These are phyloP conservation scores for Gopherus flavomarginatus DNA, from an alignment of 2,113 vertebrate genomes.

Conservation along the genomic window DNA sequence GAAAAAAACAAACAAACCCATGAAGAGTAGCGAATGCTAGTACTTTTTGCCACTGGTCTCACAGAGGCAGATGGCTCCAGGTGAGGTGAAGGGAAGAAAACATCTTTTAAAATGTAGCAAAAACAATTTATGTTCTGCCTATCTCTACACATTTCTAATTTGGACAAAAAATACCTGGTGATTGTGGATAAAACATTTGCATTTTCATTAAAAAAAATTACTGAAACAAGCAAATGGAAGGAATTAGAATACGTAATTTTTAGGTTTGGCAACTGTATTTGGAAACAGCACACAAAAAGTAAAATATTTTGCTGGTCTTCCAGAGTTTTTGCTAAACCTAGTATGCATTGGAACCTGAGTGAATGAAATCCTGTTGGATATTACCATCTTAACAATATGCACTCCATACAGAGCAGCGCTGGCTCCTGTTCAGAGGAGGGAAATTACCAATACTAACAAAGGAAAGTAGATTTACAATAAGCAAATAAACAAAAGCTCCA, in stretches of 20 bases:
- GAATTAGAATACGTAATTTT: conserved; percentile 27
- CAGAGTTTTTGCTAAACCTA: conserved; percentile 74
- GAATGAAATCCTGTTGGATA: conserved; percentile 71
- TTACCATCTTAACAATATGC: conserved; percentile 75
- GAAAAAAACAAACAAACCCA: background rate
- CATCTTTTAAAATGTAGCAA: conserved; percentile 61
- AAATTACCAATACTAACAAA: conserved; percentile 77
- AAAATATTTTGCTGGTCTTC: conserved; percentile 57
- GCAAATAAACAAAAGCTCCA: conserved; percentile 78
- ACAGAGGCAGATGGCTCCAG: conserved; percentile 4
- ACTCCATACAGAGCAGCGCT: conserved; percentile 70
- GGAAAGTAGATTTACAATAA: conserved; percentile 74
- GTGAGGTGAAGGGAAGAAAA: conserved; percentile 19
- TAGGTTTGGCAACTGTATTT: conserved; percentile 55
- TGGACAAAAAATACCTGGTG: conserved; percentile 25
- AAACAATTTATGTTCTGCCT: conserved; percentile 43
- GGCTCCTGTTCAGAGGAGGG: conserved; percentile 68
- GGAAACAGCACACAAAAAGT: conserved; percentile 72
- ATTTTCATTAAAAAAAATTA: conserved; percentile 49
- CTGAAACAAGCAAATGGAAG: conserved; percentile 21
- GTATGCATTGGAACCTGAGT: conserved; percentile 80
- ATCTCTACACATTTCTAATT: conserved; percentile 8
- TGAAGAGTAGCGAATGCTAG: conserved; percentile 15
- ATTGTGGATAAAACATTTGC: conserved; percentile 10
- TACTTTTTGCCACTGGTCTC: background rate